Conservation (phyloP, 92 coral and sea anemone genomes). For the Montipora capitata region DNA sequence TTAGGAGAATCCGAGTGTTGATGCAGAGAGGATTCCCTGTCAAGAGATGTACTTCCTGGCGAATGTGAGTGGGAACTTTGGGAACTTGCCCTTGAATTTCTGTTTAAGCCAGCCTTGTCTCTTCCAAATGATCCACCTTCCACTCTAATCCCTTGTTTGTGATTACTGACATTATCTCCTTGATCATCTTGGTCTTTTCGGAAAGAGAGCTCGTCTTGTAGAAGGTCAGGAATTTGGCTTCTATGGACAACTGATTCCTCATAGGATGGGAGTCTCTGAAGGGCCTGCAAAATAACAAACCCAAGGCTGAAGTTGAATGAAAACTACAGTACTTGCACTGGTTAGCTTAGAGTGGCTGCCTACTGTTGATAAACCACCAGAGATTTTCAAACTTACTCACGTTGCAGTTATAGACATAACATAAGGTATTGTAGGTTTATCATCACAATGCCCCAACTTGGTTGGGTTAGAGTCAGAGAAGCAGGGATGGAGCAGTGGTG, state of each 20-base stretch:
- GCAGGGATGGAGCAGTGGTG: too few species aligned
- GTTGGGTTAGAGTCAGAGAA: too few species aligned
- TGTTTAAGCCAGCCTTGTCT: slow-evolving; percentile 24
- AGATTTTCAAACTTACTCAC: too few species aligned
- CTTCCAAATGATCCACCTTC: slow-evolving; percentile 39
- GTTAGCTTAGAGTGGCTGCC: too few species aligned
- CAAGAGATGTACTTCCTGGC: slow-evolving; percentile 10
- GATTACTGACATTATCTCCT: slow-evolving; percentile 3
- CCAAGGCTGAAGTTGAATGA: too few species aligned
- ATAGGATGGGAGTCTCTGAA: slow-evolving; percentile 84
- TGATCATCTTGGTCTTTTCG: slow-evolving; percentile 19
- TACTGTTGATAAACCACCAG: too few species aligned
- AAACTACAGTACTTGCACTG: too few species aligned
- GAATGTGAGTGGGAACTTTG: slow-evolving; percentile 51
- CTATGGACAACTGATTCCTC: slow-evolving; percentile 82
- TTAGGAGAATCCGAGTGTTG: slow-evolving; percentile 28
- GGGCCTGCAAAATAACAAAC: background rate
- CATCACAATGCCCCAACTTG: too few species aligned
- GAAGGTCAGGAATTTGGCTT: slow-evolving; percentile 84
- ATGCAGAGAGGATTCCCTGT: slow-evolving; percentile 7
- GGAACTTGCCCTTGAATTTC: slow-evolving; percentile 50
- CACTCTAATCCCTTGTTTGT: slow-evolving; percentile 5
- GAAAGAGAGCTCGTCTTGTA: slow-evolving; percentile 74
- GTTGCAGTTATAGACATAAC: too few species aligned
- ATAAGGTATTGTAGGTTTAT: too few species aligned